Evolutionary conservation across 2,888 invertebrate species (phyloP).

Genomic region (Megastigmus dorsalis): DNA sequence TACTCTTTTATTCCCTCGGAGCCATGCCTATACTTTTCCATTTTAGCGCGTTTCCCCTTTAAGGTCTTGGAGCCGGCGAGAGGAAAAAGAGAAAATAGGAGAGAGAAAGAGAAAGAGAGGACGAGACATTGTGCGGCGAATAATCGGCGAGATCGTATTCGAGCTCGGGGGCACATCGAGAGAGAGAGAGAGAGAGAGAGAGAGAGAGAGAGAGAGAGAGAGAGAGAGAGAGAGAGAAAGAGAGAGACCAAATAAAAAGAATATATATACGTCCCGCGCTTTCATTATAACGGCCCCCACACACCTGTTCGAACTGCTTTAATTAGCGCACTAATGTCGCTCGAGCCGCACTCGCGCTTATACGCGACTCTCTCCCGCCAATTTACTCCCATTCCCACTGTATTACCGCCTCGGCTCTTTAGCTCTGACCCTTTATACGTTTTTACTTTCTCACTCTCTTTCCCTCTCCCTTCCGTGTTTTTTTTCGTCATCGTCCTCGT

Average conservation of each 20-base stretch:
- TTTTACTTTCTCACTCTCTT: no score
- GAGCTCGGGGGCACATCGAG: not conserved
- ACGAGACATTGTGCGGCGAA: no score
- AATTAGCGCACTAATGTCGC: constrained; percentile 28
- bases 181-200: no score
- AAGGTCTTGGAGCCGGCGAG: not conserved
- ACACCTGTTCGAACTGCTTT: constrained; percentile 18
- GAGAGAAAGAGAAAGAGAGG: no score
- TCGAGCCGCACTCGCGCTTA: not conserved
- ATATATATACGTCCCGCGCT: not conserved
- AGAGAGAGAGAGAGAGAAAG: not conserved
- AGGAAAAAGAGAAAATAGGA: no score
- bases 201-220: not conserved
- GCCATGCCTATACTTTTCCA: no score
- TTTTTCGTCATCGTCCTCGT: no score
- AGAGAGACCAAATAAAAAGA: not conserved
- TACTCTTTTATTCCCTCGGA: not conserved
- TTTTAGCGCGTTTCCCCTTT: not conserved
- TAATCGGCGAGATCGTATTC: constrained; percentile 15
- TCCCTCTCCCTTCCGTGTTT: no score
- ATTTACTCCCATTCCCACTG: constrained; percentile 2
- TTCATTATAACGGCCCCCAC: constrained; percentile 20
- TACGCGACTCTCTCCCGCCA: not conserved
- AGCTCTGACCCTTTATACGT: not conserved
- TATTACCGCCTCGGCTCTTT: not conserved